Percentiles rank a stretch among this genome's conserved stretches.
These are phyloP conservation scores for Calliphora vomitoria DNA, from an alignment of 2,888 invertebrate genomes.

Conservation along the genomic window DNA sequence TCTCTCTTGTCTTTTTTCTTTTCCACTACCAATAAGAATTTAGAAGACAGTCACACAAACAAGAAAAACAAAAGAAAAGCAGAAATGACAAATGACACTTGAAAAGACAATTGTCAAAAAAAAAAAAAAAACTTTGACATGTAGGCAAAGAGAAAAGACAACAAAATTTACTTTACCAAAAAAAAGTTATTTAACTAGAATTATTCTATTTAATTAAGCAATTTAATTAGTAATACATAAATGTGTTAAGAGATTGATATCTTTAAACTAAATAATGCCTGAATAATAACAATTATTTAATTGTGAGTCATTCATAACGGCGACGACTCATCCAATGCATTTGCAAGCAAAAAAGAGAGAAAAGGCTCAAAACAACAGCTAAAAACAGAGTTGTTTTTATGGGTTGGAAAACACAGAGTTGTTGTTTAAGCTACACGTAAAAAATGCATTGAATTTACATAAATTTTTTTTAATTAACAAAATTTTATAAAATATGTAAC, in stretches of 20 bases:
- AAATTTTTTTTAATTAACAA: background rate
- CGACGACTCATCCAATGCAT: conserved; percentile 42
- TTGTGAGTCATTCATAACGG: conserved; percentile 52
- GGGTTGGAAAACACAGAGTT: conserved; percentile 11
- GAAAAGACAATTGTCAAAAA: conserved; percentile 68
- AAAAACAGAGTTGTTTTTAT: conserved; percentile 27
- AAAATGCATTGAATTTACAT: background rate
- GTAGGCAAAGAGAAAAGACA: background rate
- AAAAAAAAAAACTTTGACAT: conserved; percentile 9
- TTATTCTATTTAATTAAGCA: no score
- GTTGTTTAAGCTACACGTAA: background rate
- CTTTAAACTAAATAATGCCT: no score
- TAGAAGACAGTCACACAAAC: conserved; percentile 40
- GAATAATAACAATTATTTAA: background rate
- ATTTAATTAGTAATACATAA: no score
- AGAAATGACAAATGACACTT: conserved; percentile 61
- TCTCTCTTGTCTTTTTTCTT: conserved; percentile 20
- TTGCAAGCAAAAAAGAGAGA: background rate
- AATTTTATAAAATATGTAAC: background rate
- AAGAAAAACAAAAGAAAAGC: conserved; percentile 23
- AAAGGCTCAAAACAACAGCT: background rate
- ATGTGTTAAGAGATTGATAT: no score
- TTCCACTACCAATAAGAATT: conserved; percentile 50
- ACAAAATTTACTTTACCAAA: background rate
- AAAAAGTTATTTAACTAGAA: no score